Conservation (phyloP, 2,113 vertebrate species). For the Halcyon malimbica region DNA sequence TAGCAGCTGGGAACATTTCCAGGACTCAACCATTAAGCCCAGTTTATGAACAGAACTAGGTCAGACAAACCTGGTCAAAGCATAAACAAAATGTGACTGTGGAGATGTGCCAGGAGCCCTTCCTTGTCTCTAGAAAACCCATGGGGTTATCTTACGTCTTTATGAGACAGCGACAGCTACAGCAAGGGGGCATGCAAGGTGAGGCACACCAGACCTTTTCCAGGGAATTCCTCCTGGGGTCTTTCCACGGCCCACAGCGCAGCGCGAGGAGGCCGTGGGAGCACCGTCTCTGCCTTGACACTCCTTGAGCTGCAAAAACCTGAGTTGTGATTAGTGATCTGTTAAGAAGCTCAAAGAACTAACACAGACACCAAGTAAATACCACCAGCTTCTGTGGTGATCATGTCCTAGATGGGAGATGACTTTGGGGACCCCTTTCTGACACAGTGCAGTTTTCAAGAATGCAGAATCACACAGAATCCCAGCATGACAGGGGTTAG, state of each 20-base stretch:
- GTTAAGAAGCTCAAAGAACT: not conserved
- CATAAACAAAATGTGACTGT: not conserved
- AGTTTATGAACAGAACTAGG: slow-evolving; percentile 54
- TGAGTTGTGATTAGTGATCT: not conserved
- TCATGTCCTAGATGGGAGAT: not conserved
- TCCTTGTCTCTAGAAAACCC: not conserved
- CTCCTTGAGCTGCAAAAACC: not conserved
- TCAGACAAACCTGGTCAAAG: slow-evolving; percentile 56
- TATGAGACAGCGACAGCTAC: not conserved
- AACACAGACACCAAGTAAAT: not conserved
- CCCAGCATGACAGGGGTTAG: not conserved
- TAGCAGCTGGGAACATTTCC: slow-evolving; percentile 49
- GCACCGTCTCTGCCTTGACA: not conserved
- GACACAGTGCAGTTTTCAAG: not conserved
- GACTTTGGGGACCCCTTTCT: not conserved
- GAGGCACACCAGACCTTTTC: not conserved
- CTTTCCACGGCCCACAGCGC: rapidly evolving
- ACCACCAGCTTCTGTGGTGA: not conserved
- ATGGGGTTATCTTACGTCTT: not conserved
- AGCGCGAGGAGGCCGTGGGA: not conserved
- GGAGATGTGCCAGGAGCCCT: not conserved
- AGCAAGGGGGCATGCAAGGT: not conserved
- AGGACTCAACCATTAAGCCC: slow-evolving; percentile 44
- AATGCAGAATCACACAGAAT: not conserved
- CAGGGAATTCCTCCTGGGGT: not conserved